Percentiles rank a stretch among this genome's conserved stretches.
Conservation (phyloP, 2,888 invertebrate genomes). For the Cartodere bifasciata region DNA sequence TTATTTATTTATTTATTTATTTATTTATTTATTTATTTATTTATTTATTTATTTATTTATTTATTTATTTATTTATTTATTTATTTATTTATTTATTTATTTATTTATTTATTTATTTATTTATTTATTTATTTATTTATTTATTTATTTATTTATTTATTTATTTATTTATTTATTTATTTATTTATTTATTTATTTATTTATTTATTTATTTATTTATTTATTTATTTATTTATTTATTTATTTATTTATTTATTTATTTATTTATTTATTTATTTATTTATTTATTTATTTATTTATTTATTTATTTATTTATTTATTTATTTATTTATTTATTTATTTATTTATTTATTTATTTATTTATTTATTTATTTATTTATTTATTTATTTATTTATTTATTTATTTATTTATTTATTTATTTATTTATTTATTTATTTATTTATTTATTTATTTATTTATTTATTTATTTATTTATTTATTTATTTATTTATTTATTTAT, state of each 20-base stretch:
- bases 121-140: not conserved
- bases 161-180: not conserved
- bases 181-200: conserved; percentile 3
- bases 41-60: conserved; percentile 5
- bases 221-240: conserved; percentile 4
- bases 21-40: conserved; percentile 4
- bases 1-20: conserved; percentile 1
- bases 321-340: conserved; percentile 8
- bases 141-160: not conserved
- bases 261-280: conserved; percentile 6
- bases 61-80: conserved; percentile 3
- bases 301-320: conserved; percentile 8
- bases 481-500: conserved; percentile 2
- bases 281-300: conserved; percentile 7
- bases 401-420: not conserved
- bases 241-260: conserved; percentile 3
- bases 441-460: not conserved
- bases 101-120: conserved; percentile 2
- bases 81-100: conserved; percentile 5
- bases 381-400: conserved; percentile 1
- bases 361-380: not conserved
- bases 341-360: conserved; percentile 4
- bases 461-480: conserved; percentile 1
- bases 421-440: conserved; percentile 2
- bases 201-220: conserved; percentile 4